Conservation (phyloP, 1,140 invertebrate species). For the Lepidurus couesii region DNA sequence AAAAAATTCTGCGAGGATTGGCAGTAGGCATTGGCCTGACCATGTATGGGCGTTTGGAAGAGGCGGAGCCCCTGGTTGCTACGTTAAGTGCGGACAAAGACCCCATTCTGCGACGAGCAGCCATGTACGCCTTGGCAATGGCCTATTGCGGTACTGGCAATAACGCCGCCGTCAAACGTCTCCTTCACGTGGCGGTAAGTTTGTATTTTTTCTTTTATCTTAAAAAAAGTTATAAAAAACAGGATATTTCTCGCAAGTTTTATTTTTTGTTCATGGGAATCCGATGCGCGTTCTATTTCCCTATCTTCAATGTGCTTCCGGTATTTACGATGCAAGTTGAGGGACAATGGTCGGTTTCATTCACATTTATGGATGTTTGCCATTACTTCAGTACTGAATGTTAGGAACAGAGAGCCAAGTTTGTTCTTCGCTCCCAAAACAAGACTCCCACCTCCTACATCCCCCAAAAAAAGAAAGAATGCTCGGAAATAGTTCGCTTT, state of each 20-base stretch:
- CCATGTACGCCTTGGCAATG: constrained; percentile 96
- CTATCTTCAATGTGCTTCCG: background rate
- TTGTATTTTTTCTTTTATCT: background rate
- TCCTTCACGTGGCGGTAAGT: constrained; percentile 88
- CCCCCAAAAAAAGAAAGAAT: no score
- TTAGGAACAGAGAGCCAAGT: background rate
- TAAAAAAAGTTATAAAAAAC: no score
- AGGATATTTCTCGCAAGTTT: no score
- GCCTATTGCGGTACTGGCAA: constrained; percentile 98
- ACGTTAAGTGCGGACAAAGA: constrained; percentile 79
- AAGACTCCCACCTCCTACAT: no score
- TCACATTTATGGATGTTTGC: background rate
- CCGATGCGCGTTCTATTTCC: no score
- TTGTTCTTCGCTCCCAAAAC: background rate
- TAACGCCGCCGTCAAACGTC: constrained; percentile 87
- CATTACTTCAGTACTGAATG: constrained; percentile 7
- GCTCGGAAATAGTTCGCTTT: no score
- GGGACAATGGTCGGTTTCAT: background rate
- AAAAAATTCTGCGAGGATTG: constrained; percentile 93
- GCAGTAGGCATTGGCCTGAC: constrained; percentile 93
- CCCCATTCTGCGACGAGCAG: constrained; percentile 80
- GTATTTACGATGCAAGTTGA: background rate
- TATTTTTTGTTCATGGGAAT: no score
- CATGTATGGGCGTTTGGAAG: constrained; percentile 94
- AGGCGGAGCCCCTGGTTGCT: constrained; percentile 89